Percentiles rank a stretch among this genome's conserved stretches.
Conservation (phyloP, 2,888 invertebrate genomes). For the Cheilosia vulpina region DNA sequence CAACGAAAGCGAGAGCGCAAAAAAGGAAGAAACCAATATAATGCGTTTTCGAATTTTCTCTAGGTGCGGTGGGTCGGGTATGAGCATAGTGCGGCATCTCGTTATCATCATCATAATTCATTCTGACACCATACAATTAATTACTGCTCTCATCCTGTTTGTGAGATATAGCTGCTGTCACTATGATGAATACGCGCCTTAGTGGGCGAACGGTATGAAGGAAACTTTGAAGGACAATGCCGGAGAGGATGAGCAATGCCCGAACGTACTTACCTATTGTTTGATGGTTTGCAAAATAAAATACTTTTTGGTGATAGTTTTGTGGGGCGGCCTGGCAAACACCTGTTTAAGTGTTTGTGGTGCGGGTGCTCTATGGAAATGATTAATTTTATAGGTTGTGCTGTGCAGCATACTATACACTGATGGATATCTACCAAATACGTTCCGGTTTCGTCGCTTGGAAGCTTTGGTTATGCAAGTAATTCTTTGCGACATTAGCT, state of each 20-base stretch:
- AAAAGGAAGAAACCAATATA: background rate
- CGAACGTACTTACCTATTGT: background rate
- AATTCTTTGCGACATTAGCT: too few species aligned
- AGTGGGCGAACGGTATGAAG: background rate
- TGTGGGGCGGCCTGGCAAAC: background rate
- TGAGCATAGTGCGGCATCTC: background rate
- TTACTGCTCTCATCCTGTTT: slow-evolving; percentile 12
- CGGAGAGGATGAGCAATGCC: background rate
- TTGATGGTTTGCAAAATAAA: background rate
- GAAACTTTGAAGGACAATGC: background rate
- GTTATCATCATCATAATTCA: slow-evolving; percentile 14
- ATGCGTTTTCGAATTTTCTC: slow-evolving; percentile 12
- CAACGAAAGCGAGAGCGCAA: background rate
- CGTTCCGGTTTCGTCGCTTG: too few species aligned
- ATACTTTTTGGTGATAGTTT: background rate
- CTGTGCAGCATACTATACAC: too few species aligned
- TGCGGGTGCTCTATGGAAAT: too few species aligned
- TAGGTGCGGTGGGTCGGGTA: background rate
- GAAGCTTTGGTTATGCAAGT: too few species aligned
- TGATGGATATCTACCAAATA: too few species aligned
- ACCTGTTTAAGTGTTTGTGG: background rate
- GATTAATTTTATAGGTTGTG: too few species aligned
- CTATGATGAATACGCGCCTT: background rate
- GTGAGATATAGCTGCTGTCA: slow-evolving; percentile 20
- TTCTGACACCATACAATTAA: slow-evolving; percentile 13